Conservation (phyloP, 2,113 vertebrate species). For the Lasiurus borealis region DNA sequence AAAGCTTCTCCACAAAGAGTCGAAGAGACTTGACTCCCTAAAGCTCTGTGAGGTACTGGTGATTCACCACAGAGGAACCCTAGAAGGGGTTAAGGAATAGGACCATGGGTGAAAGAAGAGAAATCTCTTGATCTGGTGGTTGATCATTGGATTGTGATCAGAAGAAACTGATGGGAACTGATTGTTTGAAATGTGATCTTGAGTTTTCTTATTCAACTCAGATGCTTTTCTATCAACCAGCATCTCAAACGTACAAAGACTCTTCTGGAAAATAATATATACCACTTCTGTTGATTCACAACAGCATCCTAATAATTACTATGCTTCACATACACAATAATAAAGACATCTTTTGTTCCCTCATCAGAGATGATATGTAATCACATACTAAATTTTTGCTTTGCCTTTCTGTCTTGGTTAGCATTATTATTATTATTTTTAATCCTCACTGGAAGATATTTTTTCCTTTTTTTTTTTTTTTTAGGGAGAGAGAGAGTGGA, state of each 20-base stretch:
- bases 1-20: neutral
- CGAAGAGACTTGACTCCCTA: neutral
- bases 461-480: too few species aligned
- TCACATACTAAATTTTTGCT: neutral
- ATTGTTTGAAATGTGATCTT: neutral
- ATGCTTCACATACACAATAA: neutral
- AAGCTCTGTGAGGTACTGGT: neutral
- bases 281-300: neutral
- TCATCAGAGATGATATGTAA: neutral
- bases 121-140: neutral
- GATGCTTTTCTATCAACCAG: neutral
- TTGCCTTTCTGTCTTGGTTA: neutral
- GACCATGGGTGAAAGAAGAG: neutral
- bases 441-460: too few species aligned
- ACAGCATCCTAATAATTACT: conserved; percentile 6
- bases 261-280: neutral
- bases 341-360: neutral
- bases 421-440: neutral
- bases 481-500: too few species aligned
- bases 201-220: neutral
- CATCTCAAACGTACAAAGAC: neutral
- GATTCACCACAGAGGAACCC: neutral
- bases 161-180: neutral
- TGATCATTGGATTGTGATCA: neutral
- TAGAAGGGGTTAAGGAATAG: neutral